These are phyloP conservation scores for Hippocampus barbouri DNA, from an alignment of 2,113 vertebrate genomes.

Conservation along the genomic window DNA sequence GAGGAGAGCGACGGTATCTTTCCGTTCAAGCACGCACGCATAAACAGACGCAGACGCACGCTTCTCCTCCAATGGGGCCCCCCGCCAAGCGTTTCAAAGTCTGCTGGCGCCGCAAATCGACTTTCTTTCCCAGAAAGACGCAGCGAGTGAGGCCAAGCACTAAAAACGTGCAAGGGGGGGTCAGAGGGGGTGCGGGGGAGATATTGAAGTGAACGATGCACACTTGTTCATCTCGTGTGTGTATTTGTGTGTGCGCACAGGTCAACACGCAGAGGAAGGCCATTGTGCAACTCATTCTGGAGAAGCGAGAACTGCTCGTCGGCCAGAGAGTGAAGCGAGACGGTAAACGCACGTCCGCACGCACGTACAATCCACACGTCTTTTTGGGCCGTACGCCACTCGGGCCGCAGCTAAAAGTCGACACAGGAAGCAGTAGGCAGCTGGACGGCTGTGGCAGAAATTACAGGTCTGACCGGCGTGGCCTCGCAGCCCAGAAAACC, in stretches of 20 bases:
- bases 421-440: slow-evolving; percentile 73
- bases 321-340: slow-evolving; percentile 73
- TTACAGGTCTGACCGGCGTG: slow-evolving; percentile 68
- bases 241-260: slow-evolving; percentile 44
- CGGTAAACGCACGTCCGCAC: slow-evolving; percentile 33
- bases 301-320: slow-evolving; percentile 74
- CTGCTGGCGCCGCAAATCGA: slow-evolving; percentile 54
- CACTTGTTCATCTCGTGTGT: not conserved
- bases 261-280: slow-evolving; percentile 77
- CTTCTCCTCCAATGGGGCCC: slow-evolving; percentile 28
- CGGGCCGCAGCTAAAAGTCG: slow-evolving; percentile 71
- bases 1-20: slow-evolving; percentile 54
- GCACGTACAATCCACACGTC: slow-evolving; percentile 53
- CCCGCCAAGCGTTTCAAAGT: slow-evolving; percentile 38
- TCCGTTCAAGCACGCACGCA: slow-evolving; percentile 44
- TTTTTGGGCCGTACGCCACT: slow-evolving; percentile 50
- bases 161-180: slow-evolving; percentile 63
- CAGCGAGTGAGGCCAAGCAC: slow-evolving; percentile 59
- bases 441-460: slow-evolving; percentile 63
- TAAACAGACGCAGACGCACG: slow-evolving; percentile 2
- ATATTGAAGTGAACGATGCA: not conserved
- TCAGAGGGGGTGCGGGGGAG: slow-evolving; percentile 24
- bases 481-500: slow-evolving; percentile 55
- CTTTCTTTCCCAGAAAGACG: slow-evolving; percentile 38
- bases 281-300: slow-evolving; percentile 76